These are phyloP conservation scores for Gasterosteus aculeatus DNA, from an alignment of 2,113 vertebrate species.

Conservation along the genomic window DNA sequence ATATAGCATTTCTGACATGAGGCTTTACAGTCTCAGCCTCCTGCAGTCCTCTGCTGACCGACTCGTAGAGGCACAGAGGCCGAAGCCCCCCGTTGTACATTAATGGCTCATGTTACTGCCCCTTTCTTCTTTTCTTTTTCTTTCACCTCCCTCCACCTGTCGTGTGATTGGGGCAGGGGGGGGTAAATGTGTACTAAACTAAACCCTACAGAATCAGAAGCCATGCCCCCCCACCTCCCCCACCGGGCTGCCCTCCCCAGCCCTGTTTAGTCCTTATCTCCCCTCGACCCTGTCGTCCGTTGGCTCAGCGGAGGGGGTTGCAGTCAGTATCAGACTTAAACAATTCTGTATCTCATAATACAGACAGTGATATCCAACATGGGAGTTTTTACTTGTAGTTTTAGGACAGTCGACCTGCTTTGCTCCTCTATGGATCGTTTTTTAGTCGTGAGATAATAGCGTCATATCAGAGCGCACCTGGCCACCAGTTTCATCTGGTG, in stretches of 20 bases:
- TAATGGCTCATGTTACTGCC: constrained; percentile 76
- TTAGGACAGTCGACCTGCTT: constrained; percentile 11
- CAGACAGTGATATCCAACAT: constrained; percentile 24
- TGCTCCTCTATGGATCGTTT: constrained; percentile 13
- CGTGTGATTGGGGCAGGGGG: constrained; percentile 9
- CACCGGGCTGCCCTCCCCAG: constrained; percentile 23
- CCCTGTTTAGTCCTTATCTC: constrained; percentile 16
- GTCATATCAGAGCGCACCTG: constrained; percentile 22
- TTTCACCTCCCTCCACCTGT: not conserved
- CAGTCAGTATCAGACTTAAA: constrained; percentile 30
- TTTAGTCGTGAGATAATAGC: constrained; percentile 2
- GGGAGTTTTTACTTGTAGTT: constrained; percentile 19
- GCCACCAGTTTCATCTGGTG: constrained; percentile 23
- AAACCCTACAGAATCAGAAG: constrained; percentile 48
- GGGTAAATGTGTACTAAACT: constrained; percentile 50
- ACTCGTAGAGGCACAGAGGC: constrained; percentile 49
- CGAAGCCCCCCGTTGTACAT: constrained; percentile 69
- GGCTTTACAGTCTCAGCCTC: constrained; percentile 58
- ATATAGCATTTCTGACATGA: constrained; percentile 65
- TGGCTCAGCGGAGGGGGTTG: constrained; percentile 39
- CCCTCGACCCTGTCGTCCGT: constrained; percentile 24
- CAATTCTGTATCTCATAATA: constrained; percentile 14
- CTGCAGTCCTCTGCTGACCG: constrained; percentile 34
- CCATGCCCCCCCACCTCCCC: constrained; percentile 39
- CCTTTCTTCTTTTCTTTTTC: constrained; percentile 31